A percentile compares a stretch with the other conserved stretches of the same genome.
These are phyloP conservation scores for Garrulus glandarius DNA, from an alignment of 2,797 vertebrate genomes.

Conservation along the genomic window DNA sequence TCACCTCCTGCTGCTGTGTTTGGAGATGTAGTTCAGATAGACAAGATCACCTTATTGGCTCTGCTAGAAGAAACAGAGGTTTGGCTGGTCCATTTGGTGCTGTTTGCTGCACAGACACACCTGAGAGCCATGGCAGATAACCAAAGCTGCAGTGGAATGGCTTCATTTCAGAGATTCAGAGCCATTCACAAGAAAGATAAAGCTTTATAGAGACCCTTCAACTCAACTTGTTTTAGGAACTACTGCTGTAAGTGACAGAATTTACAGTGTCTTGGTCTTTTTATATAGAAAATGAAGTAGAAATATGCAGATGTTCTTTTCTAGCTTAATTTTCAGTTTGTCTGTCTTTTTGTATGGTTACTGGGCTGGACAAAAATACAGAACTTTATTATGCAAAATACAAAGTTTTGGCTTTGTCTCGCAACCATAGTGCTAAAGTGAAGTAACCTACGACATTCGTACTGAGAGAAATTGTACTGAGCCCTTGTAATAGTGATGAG, in stretches of 20 bases:
- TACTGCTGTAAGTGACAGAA: not conserved
- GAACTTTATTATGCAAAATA: not conserved
- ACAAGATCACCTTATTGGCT: not conserved
- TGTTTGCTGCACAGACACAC: not conserved
- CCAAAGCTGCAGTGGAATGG: not conserved
- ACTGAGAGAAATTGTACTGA: not conserved
- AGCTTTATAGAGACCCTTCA: not conserved
- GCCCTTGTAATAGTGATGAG: not conserved
- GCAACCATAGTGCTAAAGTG: not conserved
- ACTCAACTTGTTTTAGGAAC: not conserved
- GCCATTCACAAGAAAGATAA: not conserved
- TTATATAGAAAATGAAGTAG: not conserved
- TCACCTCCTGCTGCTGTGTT: not conserved
- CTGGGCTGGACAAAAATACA: not conserved
- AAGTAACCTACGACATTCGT: not conserved
- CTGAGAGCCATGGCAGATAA: not conserved
- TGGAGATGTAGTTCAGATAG: not conserved
- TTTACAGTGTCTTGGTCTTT: not conserved
- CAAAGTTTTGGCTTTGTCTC: not conserved
- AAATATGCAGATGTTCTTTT: not conserved
- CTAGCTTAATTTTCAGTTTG: not conserved
- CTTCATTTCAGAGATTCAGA: not conserved
- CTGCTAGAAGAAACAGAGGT: not conserved
- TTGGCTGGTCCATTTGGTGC: not conserved
- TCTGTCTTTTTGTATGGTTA: not conserved